Conservation (phyloP, 2,113 vertebrate genomes). For the Istiophorus platypterus region DNA sequence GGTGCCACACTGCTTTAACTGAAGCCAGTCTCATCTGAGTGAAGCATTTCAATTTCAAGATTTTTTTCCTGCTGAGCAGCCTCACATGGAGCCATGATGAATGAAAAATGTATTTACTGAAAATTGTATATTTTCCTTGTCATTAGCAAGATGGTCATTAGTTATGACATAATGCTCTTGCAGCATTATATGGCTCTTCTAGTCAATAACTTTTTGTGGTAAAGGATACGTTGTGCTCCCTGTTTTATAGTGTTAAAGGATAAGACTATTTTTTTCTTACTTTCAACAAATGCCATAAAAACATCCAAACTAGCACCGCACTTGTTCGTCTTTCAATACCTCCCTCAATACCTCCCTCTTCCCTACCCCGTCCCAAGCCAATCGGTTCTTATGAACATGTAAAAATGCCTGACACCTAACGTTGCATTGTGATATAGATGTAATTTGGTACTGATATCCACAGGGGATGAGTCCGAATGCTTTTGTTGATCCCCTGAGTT, state of each 20-base stretch:
- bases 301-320: too few relatives aligned
- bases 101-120: slow-evolving; percentile 2
- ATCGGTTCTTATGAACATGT: background rate
- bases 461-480: background rate
- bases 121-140: slow-evolving; percentile 8
- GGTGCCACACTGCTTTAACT: background rate
- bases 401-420: background rate
- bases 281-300: too few relatives aligned
- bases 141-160: background rate
- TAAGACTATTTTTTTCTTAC: background rate
- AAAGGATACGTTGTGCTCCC: background rate
- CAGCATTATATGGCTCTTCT: background rate
- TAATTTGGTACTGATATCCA: background rate
- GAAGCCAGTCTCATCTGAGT: background rate
- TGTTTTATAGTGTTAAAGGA: background rate
- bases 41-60: slow-evolving; percentile 1
- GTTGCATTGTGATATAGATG: background rate
- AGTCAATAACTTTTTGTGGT: too few relatives aligned
- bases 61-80: background rate
- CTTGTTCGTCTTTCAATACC: too few relatives aligned
- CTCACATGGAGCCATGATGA: background rate
- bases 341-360: too few relatives aligned
- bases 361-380: background rate
- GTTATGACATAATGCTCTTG: background rate
- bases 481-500: background rate